phyloP scores from a whole-genome alignment of 2,113 vertebrate genomes.

The Ctenomys sociabilis region DNA sequence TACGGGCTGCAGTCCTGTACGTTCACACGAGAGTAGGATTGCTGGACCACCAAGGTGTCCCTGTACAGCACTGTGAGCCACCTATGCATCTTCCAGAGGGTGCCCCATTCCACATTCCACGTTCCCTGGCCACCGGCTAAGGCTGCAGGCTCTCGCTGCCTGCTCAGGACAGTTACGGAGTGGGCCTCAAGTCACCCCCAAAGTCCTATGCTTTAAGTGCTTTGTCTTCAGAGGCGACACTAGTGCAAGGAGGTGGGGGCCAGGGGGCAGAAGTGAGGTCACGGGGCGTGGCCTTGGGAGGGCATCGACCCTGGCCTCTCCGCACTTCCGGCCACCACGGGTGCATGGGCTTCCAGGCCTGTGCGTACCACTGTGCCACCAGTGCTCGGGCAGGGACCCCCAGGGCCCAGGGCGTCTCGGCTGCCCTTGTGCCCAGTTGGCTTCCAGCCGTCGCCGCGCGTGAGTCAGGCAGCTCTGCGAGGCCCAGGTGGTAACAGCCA shows the following conservation, averaged over 20 bases:
- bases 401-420: rapidly evolving
- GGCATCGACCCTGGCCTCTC: not conserved
- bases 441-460: too few relatives aligned
- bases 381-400: too few relatives aligned
- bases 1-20: not conserved
- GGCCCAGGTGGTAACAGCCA: too few relatives aligned
- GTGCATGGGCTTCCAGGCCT: not conserved
- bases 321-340: not conserved
- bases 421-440: too few relatives aligned
- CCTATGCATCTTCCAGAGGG: too few relatives aligned
- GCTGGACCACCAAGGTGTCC: too few relatives aligned
- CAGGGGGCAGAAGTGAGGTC: not conserved
- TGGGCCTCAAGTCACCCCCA: not conserved
- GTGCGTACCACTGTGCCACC: rapidly evolving
- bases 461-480: too few relatives aligned
- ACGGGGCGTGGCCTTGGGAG: not conserved
- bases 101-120: too few relatives aligned
- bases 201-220: not conserved
- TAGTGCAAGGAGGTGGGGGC: not conserved
- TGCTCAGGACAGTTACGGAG: not conserved
- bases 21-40: too few relatives aligned
- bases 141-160: not conserved
- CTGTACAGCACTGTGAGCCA: not conserved
- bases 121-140: too few relatives aligned
- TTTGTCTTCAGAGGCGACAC: not conserved